Evolutionary conservation across 2,888 invertebrate species (phyloP), one percentile per base, ranked within the genome.

Genomic region (Heliconius sara): DNA sequence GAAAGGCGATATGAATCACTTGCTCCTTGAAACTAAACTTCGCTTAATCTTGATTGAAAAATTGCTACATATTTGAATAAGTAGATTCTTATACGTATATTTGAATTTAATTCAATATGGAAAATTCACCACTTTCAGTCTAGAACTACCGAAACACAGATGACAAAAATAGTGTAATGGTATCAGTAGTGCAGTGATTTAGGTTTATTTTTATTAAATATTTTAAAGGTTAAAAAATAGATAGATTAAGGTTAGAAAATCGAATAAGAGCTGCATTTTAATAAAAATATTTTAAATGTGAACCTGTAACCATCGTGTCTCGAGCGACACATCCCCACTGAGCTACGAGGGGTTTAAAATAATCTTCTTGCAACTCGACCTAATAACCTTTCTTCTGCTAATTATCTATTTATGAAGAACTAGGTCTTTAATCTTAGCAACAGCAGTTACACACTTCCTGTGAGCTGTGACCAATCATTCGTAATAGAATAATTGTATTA

Each of bases 1-100:
- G 76, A 76, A 76, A 76, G 67, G 43, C 9, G 66, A 25, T 67
- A 67, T 76, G 57, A 76, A 67, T 76, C 76, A 52, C 57, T 76
- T 22, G 22, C 16, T 60, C 73, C 73, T 72, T 57, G 43, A 72
- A 72, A 52, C 57, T 73, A 73, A 73, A 39, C 60, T 70, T 43
- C 3, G 70, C 1, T 43, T 25, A 25, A 43, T n/a, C 16, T n/a
- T n/a, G 70, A 70, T 70, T 70, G 9, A 70, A 43, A 27, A 16
- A 16, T 39, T 22, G 39, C n/a, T n/a, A 10, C 12, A 68, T 43
- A 25, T 34, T 66, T 66, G 30, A 22, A 30, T 19, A 67, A 27
- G 27, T 65, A 7, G 4, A 16, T 65, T 27, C 2, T 65, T 27
- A n/a, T 60, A 60, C n/a, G n/a, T n/a, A n/a, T 60, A 3, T n/a